These are phyloP conservation scores for Nothobranchius kuhntae DNA, from an alignment of 2,113 vertebrate species.

Conservation along the genomic window DNA sequence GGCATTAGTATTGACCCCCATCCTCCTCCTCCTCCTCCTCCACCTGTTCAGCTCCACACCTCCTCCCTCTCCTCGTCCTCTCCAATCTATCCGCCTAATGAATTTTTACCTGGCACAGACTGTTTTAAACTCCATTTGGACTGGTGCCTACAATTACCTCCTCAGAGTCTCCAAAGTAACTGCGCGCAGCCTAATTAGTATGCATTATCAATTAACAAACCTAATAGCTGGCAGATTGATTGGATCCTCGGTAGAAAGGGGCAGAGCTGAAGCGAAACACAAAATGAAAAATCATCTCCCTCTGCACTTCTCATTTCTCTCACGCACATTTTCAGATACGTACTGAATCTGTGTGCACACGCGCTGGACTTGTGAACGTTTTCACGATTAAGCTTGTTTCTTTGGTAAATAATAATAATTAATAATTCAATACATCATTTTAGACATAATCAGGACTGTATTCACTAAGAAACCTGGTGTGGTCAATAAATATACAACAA, in stretches of 20 bases:
- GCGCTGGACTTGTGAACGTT: background rate
- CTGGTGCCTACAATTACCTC: slow-evolving; percentile 99
- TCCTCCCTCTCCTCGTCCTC: slow-evolving; percentile 75
- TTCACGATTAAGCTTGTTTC: too few species aligned
- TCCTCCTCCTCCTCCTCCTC: slow-evolving; percentile 30
- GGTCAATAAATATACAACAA: too few species aligned
- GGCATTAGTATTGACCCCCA: slow-evolving; percentile 69
- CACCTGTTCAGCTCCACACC: slow-evolving; percentile 85
- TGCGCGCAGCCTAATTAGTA: slow-evolving; percentile 99
- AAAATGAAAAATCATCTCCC: slow-evolving; percentile 94
- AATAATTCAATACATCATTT: too few species aligned
- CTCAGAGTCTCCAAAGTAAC: slow-evolving; percentile 99
- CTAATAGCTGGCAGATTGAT: slow-evolving; percentile 99
- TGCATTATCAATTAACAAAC: slow-evolving; percentile 99
- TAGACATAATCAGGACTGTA: too few species aligned
- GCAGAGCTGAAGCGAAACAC: slow-evolving; percentile 89
- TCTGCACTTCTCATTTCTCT: slow-evolving; percentile 65
- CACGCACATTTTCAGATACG: slow-evolving; percentile 42
- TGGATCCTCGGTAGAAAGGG: slow-evolving; percentile 97
- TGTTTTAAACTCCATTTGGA: slow-evolving; percentile 99
- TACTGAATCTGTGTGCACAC: background rate
- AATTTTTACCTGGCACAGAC: slow-evolving; percentile 99
- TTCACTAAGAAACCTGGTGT: too few species aligned
- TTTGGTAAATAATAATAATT: too few species aligned
- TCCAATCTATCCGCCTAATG: slow-evolving; percentile 87